Evolutionary conservation across 2,797 vertebrate genomes (phyloP), one percentile per base, ranked within the genome.

Genomic region (Netta rufina): DNA sequence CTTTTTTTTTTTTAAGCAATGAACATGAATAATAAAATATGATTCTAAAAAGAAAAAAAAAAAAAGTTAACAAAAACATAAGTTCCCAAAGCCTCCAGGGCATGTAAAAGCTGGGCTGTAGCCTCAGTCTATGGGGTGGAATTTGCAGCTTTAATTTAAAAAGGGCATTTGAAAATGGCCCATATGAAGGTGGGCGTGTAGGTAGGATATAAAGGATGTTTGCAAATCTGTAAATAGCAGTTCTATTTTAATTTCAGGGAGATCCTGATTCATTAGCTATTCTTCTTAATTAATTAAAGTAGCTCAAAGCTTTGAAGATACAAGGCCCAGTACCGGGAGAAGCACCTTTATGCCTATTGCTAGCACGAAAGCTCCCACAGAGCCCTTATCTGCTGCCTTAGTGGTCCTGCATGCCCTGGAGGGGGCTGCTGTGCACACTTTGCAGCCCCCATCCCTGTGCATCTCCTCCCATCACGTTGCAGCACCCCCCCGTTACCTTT

Each of bases 401-500:
- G 24, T 43, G 4, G 11, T 9, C 45, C 61, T 6, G 5, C n/a
- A 12, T 3, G 0, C 19, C 64, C 88, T 33, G 5, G 2, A 1
- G 4, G 53, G 53, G 20, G 8, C n/a, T 28, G 24, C 14, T 15
- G 38, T 30, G 25, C 16, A 32, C 32, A 22, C 43, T 33, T 74
- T 54, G 61, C 72, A 61, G 38, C 62, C 20, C 39, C 62, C 13
- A 19, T 32, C 28, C 61, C 45, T 71, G 80, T 4, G 12, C 32
- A 67, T 47, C 65, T 18, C 38, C 36, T 73, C 60, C 57, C 87
- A 77, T 13, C 12, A 0, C 51, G 25, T 9, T 4, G 3, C 41
- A 65, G 39, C 41, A 65, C 30, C 39, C 28, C 28, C 11, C 6
- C 5, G 19, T 97, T 98, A 99, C 99, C 99, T 99, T 99, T 18